phyloP scores from a whole-genome alignment of 1,140 invertebrate genomes.

The Meteorus sp. region DNA sequence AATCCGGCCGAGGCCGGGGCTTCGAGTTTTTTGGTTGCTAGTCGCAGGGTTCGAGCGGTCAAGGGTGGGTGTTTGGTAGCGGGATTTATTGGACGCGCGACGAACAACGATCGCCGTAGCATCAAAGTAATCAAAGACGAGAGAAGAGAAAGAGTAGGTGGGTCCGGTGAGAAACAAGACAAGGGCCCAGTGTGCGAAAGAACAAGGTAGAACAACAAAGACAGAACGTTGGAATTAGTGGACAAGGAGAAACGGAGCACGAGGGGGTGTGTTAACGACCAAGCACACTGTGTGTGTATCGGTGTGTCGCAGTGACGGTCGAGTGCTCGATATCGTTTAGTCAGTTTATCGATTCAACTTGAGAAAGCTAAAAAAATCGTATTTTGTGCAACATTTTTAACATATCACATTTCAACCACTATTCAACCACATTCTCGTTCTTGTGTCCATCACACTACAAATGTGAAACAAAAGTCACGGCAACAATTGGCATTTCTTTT shows the following conservation, averaged over 20 bases:
- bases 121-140: neutral
- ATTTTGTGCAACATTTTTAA: too few species aligned
- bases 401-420: too few species aligned
- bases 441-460: too few species aligned
- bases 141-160: too few species aligned
- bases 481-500: too few species aligned
- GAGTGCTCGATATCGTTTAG: slow-evolving; percentile 8
- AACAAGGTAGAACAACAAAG: neutral
- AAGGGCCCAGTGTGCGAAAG: too few species aligned
- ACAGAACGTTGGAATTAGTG: neutral
- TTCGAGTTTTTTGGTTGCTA: slow-evolving; percentile 24
- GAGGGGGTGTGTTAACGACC: neutral
- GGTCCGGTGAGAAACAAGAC: too few species aligned
- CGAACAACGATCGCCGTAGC: slow-evolving; percentile 11
- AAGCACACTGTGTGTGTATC: neutral
- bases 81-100: slow-evolving; percentile 8
- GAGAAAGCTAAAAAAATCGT: neutral
- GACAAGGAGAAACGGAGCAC: neutral
- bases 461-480: too few species aligned
- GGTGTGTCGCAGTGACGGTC: slow-evolving; percentile 11
- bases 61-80: slow-evolving; percentile 19
- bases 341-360: slow-evolving; percentile 9
- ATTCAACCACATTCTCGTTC: too few species aligned
- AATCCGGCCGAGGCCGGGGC: slow-evolving; percentile 24
- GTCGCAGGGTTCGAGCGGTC: slow-evolving; percentile 27